Percentiles rank a stretch among this genome's conserved stretches.
These are phyloP conservation scores for Lathronympha strigana DNA, from an alignment of 2,888 invertebrate genomes.

Conservation along the genomic window DNA sequence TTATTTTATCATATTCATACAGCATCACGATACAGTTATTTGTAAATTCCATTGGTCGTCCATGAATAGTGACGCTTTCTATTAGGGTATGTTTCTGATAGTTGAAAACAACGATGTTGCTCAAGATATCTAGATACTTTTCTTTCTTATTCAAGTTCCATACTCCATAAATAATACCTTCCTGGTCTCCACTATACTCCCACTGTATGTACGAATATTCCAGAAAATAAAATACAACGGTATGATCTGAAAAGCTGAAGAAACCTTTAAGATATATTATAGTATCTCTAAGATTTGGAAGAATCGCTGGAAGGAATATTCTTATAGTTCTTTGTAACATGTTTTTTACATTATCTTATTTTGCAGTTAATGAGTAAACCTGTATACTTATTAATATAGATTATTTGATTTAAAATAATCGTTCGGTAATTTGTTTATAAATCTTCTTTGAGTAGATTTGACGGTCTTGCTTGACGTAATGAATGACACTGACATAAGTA, in stretches of 20 bases:
- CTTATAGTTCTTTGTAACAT: conserved; percentile 45
- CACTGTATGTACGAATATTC: conserved; percentile 51
- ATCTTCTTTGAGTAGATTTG: not conserved
- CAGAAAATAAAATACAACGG: conserved; percentile 62
- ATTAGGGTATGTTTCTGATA: conserved; percentile 47
- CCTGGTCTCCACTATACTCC: conserved; percentile 43
- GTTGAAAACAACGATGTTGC: conserved; percentile 54
- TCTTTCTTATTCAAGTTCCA: conserved; percentile 47
- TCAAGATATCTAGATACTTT: conserved; percentile 39
- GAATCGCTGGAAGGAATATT: conserved; percentile 61
- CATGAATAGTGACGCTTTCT: conserved; percentile 56
- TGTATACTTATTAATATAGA: not conserved
- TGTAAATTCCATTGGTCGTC: conserved; percentile 48
- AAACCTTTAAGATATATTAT: conserved; percentile 62
- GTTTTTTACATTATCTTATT: not conserved
- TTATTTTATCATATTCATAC: conserved; percentile 67
- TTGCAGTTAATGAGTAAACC: not conserved
- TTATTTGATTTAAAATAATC: not conserved
- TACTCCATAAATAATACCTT: conserved; percentile 59
- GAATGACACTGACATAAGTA: not conserved
- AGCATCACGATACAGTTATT: conserved; percentile 62
- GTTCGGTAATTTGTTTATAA: not conserved
- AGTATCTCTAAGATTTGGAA: conserved; percentile 45
- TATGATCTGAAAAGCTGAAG: conserved; percentile 48
- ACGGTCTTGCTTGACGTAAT: not conserved